Evolutionary conservation across 2,797 vertebrate species (phyloP), one percentile per base, ranked within the genome.

Genomic region (Lagocephalus sceleratus): DNA sequence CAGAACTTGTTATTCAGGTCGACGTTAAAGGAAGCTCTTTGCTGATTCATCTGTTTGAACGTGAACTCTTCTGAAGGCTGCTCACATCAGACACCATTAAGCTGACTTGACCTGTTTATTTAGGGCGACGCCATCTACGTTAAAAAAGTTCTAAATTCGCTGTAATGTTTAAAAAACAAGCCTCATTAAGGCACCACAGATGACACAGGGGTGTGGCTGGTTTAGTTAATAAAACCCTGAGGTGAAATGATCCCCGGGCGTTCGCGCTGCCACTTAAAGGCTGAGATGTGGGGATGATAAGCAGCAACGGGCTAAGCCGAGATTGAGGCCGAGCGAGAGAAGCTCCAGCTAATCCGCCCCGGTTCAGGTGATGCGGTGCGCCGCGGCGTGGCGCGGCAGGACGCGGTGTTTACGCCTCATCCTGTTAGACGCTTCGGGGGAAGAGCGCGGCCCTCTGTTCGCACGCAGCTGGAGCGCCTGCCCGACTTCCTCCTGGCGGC

Each of bases 251-350:
- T 25, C 7, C 7, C 4, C 4, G 4, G 7, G 4, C 7, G 23
- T 7, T 5, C 23, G 7, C 7, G 23, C 23, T 25, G 7, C 17
- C 46, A 38, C 3, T 17, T 40, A 44, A 44, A 44, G 42, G 42
- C n/a, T 20, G 17, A 6, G 16, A 5, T 40, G 40, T 10, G 5
- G 40, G 9, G 40, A n/a, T 56, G 50, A 57, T 59, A 16, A 45
- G 43, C 38, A 44, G 43, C 52, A 73, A 63, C 25, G 49, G 52
- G 47, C 61, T 73, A 46, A 16, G 54, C 43, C 23, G 19, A 61
- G 70, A 78, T 74, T 51, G 54, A 74, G 75, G 63, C 51, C 72
- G 75, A 20, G 20, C 26, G 19, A 47, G 9, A 6, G 21, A 69
- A 54, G 20, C 43, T 1, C 17, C 49, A 20, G 3, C 52, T 78